Percentiles rank a stretch among this genome's conserved stretches.
Evolutionary conservation across 23 tunicate species (phyloP).

Genomic region (Oikopleura vanhoeffeni): DNA sequence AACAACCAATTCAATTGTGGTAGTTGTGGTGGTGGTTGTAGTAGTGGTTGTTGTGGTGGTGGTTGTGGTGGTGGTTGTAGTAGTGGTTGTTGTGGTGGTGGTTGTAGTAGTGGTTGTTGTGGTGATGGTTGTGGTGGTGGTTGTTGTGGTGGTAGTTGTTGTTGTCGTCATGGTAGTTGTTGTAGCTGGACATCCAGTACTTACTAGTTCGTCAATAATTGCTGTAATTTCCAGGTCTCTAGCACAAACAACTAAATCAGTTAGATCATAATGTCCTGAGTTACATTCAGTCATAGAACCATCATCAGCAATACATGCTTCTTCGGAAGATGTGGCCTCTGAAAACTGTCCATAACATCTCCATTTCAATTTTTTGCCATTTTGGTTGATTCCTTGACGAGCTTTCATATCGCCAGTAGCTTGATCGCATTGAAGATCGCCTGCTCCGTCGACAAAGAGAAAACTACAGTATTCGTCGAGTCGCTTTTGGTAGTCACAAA

Average conservation of each 20-base stretch:
- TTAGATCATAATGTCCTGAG: neutral
- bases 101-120: conserved; percentile 5
- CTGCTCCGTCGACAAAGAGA: neutral
- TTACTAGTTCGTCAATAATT: neutral
- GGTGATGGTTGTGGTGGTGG: neutral
- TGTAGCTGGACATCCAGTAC: neutral
- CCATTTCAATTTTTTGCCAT: neutral
- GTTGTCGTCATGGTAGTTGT: neutral
- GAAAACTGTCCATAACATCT: neutral
- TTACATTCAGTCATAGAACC: neutral
- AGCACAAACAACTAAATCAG: neutral
- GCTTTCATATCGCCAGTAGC: neutral
- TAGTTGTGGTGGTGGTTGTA: neutral
- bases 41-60: neutral
- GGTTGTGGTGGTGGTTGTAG: neutral
- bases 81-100: neutral
- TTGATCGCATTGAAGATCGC: neutral
- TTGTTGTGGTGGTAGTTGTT: neutral
- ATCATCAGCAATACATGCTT: neutral
- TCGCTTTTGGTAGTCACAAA: neutral
- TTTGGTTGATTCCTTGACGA: neutral
- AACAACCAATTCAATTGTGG: neutral
- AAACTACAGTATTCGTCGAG: neutral
- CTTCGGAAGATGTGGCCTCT: neutral
- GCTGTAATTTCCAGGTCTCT: neutral